These are phyloP conservation scores for Drosophila parabipectinata DNA, from an alignment of 1,140 invertebrate genomes.

Conservation along the genomic window DNA sequence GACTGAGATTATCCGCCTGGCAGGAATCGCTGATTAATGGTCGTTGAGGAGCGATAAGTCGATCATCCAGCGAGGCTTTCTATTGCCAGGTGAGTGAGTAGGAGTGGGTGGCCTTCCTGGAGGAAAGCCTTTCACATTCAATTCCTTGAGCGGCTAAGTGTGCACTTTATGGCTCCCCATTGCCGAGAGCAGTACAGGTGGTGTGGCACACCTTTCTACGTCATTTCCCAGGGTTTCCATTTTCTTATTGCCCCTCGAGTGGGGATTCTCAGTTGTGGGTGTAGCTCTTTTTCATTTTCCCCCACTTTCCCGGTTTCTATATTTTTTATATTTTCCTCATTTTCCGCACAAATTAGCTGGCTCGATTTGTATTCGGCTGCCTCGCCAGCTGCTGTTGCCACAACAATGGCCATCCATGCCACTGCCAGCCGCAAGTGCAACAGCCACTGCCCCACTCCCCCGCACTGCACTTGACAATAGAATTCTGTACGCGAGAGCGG, in stretches of 20 bases:
- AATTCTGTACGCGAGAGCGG: constrained; percentile 50
- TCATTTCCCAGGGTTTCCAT: constrained; percentile 37
- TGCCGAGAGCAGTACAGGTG: constrained; percentile 1
- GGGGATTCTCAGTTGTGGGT: constrained; percentile 46
- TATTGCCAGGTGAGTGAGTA: constrained; percentile 1
- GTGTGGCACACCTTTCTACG: constrained; percentile 46
- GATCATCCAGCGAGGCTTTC: constrained; percentile 33
- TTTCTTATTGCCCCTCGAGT: constrained; percentile 29
- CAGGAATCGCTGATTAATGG: constrained; percentile 46
- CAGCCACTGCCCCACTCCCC: constrained; percentile 33
- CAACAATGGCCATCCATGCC: constrained; percentile 49
- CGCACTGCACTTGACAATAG: constrained; percentile 74
- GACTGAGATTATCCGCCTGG: constrained; percentile 33
- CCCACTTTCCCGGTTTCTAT: constrained; percentile 2
- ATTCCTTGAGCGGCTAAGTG: constrained; percentile 39
- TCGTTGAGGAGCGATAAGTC: constrained; percentile 47
- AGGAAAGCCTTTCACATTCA: constrained; percentile 70
- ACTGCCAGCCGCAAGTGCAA: constrained; percentile 39
- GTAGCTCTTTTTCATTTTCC: constrained; percentile 28
- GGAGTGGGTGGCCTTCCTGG: constrained; percentile 10
- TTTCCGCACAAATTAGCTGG: constrained; percentile 59
- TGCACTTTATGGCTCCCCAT: constrained; percentile 36
- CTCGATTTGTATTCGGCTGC: constrained; percentile 45
- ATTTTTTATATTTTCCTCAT: constrained; percentile 4
- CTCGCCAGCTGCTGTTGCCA: constrained; percentile 40